A percentile compares a stretch with the other conserved stretches of the same genome.
phyloP scores from a whole-genome alignment of 2,888 invertebrate genomes.

The Philhelius pedissequus region DNA sequence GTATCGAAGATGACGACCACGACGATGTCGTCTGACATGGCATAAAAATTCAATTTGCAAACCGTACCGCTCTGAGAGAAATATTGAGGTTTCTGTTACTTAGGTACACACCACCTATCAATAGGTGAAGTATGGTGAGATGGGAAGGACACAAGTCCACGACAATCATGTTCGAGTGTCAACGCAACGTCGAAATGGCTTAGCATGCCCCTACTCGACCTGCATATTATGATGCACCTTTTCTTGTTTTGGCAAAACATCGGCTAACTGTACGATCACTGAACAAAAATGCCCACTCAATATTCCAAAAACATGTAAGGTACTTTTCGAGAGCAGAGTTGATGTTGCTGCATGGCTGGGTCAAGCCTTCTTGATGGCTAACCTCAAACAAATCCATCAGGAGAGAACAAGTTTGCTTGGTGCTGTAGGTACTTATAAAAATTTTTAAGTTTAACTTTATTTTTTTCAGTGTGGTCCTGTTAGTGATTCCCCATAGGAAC shows the following conservation, averaged over 20 bases:
- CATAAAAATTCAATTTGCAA: slow-evolving; percentile 65
- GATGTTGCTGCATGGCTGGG: background rate
- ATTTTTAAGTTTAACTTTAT: background rate
- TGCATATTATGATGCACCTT: slow-evolving; percentile 52
- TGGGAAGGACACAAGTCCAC: slow-evolving; percentile 33
- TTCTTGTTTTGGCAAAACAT: background rate
- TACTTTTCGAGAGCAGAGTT: background rate
- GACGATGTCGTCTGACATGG: slow-evolving; percentile 40
- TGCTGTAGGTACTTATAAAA: too few relatives aligned
- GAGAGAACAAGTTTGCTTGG: too few relatives aligned
- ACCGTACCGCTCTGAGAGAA: background rate
- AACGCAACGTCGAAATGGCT: slow-evolving; percentile 65
- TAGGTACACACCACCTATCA: background rate
- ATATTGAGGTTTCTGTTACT: slow-evolving; percentile 21
- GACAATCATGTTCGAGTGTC: slow-evolving; percentile 64
- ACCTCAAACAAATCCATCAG: background rate
- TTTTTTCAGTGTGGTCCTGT: slow-evolving; percentile 22
- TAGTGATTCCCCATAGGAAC: slow-evolving; percentile 34
- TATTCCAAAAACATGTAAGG: background rate
- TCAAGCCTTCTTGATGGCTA: background rate
- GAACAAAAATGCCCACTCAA: background rate
- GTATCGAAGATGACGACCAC: slow-evolving; percentile 21
- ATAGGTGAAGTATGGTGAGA: background rate
- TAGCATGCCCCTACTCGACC: slow-evolving; percentile 56
- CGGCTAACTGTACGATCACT: background rate